Evolutionary conservation across 1,140 invertebrate genomes (phyloP).

Genomic region (Dendrolimus kikuchii): DNA sequence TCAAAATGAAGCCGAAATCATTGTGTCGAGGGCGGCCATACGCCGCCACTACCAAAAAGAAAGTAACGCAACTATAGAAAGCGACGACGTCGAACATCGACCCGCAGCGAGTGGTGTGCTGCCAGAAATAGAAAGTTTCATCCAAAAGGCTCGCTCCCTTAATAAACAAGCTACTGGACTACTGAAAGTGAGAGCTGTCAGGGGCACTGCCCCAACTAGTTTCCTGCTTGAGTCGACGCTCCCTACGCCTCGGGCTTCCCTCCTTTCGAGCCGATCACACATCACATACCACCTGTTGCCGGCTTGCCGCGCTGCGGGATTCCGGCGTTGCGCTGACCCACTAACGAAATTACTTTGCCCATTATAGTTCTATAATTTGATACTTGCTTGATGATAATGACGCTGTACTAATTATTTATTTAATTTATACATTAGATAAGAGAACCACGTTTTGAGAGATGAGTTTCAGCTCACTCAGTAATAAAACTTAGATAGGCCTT

Average conservation of each 20-base stretch:
- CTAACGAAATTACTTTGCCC: slow-evolving; percentile 41
- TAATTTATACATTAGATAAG: slow-evolving; percentile 13
- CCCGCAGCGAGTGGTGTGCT: slow-evolving; percentile 42
- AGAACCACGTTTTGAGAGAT: slow-evolving; percentile 1
- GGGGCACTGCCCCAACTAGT: slow-evolving; percentile 47
- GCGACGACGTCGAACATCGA: slow-evolving; percentile 50
- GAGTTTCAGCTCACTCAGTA: not conserved
- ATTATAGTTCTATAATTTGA: slow-evolving; percentile 28
- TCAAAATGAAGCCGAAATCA: slow-evolving; percentile 35
- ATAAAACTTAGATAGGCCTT: not conserved
- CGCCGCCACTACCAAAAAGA: slow-evolving; percentile 48
- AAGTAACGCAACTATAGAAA: slow-evolving; percentile 58
- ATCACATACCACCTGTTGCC: slow-evolving; percentile 21
- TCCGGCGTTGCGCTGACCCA: slow-evolving; percentile 45
- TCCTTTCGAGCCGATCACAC: too few species aligned
- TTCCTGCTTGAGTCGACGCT: slow-evolving; percentile 26
- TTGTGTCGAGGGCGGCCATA: slow-evolving; percentile 23
- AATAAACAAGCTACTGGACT: slow-evolving; percentile 55
- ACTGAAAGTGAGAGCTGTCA: slow-evolving; percentile 58
- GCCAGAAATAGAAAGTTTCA: slow-evolving; percentile 67
- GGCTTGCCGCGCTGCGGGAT: slow-evolving; percentile 13
- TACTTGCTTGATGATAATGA: slow-evolving; percentile 10
- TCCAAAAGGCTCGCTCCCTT: slow-evolving; percentile 56
- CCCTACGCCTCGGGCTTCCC: not conserved
- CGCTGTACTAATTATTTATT: slow-evolving; percentile 18